phyloP scores from a whole-genome alignment of 2,113 vertebrate species.

The Tragelaphus imberbis region DNA sequence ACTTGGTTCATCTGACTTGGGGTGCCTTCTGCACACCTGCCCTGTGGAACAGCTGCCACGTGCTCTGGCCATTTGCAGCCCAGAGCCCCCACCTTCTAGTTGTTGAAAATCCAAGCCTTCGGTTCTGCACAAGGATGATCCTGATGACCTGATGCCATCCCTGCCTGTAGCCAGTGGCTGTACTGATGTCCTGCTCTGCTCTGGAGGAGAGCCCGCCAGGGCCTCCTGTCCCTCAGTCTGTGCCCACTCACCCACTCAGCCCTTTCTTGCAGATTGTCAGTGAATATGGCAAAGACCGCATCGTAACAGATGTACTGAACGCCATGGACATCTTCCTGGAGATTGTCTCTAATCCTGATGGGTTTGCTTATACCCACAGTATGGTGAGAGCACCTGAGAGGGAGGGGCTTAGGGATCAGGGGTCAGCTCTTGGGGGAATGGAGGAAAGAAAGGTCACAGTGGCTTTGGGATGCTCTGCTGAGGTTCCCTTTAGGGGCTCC shows the following conservation, averaged over 20 bases:
- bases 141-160: not conserved
- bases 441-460: not conserved
- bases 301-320: slow-evolving; percentile 83
- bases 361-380: slow-evolving; percentile 87
- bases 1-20: not conserved
- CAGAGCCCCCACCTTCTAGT: not conserved
- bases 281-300: slow-evolving; percentile 78
- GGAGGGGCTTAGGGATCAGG: not conserved
- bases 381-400: slow-evolving; percentile 70
- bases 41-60: not conserved
- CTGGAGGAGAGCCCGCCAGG: not conserved
- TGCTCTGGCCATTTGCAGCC: not conserved
- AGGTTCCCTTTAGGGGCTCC: not conserved
- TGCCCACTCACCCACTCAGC: not conserved
- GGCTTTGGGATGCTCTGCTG: not conserved
- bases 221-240: not conserved
- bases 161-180: not conserved
- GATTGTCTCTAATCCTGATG: slow-evolving; percentile 90
- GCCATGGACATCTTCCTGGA: slow-evolving; percentile 91
- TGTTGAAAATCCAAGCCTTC: not conserved
- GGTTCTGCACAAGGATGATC: not conserved
- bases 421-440: not conserved
- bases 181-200: not conserved
- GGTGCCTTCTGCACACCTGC: not conserved
- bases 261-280: slow-evolving; percentile 77